Conservation (phyloP, 2,888 invertebrate genomes). For the Sphaeridia pumilis region DNA sequence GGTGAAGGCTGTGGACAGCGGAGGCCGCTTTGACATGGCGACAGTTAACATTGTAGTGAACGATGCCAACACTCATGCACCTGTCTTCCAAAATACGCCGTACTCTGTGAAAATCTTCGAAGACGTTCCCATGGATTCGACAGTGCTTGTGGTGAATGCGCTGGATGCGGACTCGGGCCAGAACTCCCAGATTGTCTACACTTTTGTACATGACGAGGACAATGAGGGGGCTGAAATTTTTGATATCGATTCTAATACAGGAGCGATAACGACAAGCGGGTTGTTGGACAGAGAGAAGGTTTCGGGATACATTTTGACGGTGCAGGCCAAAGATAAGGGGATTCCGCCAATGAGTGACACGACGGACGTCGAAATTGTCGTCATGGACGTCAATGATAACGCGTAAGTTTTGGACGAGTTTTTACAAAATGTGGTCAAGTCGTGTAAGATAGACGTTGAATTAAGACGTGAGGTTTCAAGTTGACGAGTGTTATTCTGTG, state of each 20-base stretch:
- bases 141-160: constrained; percentile 81
- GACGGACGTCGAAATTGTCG: constrained; percentile 87
- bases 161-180: constrained; percentile 89
- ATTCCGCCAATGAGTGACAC: constrained; percentile 81
- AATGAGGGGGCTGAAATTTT: constrained; percentile 47
- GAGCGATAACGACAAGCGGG: constrained; percentile 79
- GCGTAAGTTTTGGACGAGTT: constrained; percentile 5
- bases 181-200: constrained; percentile 58
- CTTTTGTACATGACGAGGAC: constrained; percentile 41
- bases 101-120: constrained; percentile 82
- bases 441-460: no score
- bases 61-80: constrained; percentile 88
- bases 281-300: constrained; percentile 70
- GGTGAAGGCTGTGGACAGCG: constrained; percentile 73
- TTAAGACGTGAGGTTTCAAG: no score
- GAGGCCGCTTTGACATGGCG: constrained; percentile 74
- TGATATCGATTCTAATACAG: constrained; percentile 80
- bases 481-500: no score
- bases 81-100: constrained; percentile 84
- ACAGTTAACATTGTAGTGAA: constrained; percentile 84
- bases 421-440: no score
- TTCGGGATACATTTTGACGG: constrained; percentile 69
- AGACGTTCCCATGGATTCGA: constrained; percentile 81
- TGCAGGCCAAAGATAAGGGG: constrained; percentile 87
- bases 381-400: constrained; percentile 89